Percentiles rank a stretch among this genome's conserved stretches.
These are phyloP conservation scores for Protonibea diacanthus DNA, from an alignment of 2,797 vertebrate species.

Conservation along the genomic window DNA sequence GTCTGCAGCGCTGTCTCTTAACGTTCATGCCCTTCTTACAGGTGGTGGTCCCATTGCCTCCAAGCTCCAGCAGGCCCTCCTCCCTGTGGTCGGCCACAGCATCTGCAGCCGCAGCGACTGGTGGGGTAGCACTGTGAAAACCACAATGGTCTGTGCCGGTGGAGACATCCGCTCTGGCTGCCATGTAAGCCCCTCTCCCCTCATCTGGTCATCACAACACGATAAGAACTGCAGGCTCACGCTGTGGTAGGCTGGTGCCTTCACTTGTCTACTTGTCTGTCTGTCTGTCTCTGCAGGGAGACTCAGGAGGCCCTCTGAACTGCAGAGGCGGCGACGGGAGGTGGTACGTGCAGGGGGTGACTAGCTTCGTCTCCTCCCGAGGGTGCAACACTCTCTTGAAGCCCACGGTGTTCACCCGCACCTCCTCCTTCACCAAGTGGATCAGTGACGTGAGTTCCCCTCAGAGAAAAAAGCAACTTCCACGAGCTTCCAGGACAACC, in stretches of 20 bases:
- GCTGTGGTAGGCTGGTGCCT: not conserved
- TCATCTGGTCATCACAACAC: not conserved
- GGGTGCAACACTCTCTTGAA: conserved; percentile 55
- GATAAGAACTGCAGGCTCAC: not conserved
- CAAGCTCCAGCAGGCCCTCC: conserved; percentile 81
- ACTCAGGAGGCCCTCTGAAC: conserved; percentile 63
- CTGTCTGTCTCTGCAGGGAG: conserved; percentile 37
- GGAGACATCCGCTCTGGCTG: conserved; percentile 77
- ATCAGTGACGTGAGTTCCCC: conserved; percentile 38
- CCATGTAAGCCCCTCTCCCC: conserved; percentile 64
- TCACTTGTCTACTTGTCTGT: not conserved
- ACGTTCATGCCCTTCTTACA: conserved; percentile 10
- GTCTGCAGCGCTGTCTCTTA: not conserved
- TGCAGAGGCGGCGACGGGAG: conserved; percentile 29
- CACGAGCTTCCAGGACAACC: too few relatives aligned
- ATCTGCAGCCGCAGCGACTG: conserved; percentile 71
- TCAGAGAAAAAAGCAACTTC: not conserved
- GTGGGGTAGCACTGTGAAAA: conserved; percentile 73
- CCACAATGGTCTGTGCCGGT: conserved; percentile 81
- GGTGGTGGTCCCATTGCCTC: conserved; percentile 67
- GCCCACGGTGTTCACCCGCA: conserved; percentile 63
- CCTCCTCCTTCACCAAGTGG: conserved; percentile 57
- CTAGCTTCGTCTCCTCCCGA: conserved; percentile 43
- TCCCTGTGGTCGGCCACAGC: conserved; percentile 75
- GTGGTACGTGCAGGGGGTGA: conserved; percentile 60